Base-by-base conservation (phyloP, 2,113 vertebrate species). In the Coracopsis vasa region DNA sequence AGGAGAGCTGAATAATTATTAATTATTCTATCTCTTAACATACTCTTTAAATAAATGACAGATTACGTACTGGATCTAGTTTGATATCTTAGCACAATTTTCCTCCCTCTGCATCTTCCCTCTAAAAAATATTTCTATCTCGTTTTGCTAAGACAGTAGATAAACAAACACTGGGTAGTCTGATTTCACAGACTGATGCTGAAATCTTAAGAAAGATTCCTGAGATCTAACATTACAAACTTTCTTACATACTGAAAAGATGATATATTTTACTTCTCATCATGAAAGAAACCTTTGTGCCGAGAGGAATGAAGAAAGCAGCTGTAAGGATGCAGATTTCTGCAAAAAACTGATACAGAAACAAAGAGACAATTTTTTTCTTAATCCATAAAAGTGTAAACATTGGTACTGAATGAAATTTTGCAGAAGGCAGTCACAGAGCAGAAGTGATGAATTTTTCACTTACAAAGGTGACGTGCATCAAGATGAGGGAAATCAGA, bases 271-370 rank as follows among this genome's bases (percentile, higher is more conserved):
- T 89, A 77, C 86, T 97, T 96, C 75, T 95, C 16, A 19, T 92
- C 82, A 78, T 88, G 86, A 97, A 97, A 96, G 66, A 93, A 97
- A 96, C 88, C 90, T 89, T 65, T 88, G 19, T 89, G 64, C 91
- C 18, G 33, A 94, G 29, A 96, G 73, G 94, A 96, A 94, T 85
- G n/a, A 93, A 74, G 72, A 89, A 94, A 94, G 50, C 48, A 82
- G 35, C 33, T 84, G 35, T 44, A 91, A 87, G 89, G 61, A 84
- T 91, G 61, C 60, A 58, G 41, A 95, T 94, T 94, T 96, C 88
- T 97, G 75, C 37, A 95, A 87, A 92, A 95, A 96, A 95, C 45
- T n/a, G 83, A 95, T 91, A 95, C 0, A 94, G 73, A 79, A 80
- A 94, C 51, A 96, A 89, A 67, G 78, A 88, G 70, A 90, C 50